Evolutionary conservation across 2,797 vertebrate genomes (phyloP).

Genomic region (Lindbergichthys nudifrons): DNA sequence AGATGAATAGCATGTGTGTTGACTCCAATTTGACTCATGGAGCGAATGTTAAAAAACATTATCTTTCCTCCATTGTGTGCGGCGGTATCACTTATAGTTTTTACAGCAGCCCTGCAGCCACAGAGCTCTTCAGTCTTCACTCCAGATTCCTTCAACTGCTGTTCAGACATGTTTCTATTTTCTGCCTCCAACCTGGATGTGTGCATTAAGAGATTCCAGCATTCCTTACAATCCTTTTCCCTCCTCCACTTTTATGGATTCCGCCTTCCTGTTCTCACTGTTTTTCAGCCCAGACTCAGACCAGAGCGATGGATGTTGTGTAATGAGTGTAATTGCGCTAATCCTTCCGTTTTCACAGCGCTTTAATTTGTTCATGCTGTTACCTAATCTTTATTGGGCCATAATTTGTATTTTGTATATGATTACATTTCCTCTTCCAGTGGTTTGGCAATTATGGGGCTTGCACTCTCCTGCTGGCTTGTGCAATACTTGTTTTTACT

Average conservation of each 20-base stretch:
- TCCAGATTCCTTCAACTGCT: slow-evolving; percentile 69
- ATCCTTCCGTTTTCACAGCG: slow-evolving; percentile 80
- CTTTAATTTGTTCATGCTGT: slow-evolving; percentile 81
- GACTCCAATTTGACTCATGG: slow-evolving; percentile 48
- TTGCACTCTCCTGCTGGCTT: slow-evolving; percentile 62
- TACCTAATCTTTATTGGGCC: slow-evolving; percentile 80
- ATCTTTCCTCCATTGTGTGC: slow-evolving; percentile 66
- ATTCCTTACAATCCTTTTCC: slow-evolving; percentile 75
- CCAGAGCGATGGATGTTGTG: slow-evolving; percentile 77
- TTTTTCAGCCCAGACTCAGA: slow-evolving; percentile 66
- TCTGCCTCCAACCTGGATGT: slow-evolving; percentile 72
- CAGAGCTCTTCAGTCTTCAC: slow-evolving; percentile 61
- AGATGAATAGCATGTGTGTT: slow-evolving; percentile 47
- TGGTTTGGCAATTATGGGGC: slow-evolving; percentile 70
- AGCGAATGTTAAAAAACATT: slow-evolving; percentile 70
- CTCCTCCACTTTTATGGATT: slow-evolving; percentile 69
- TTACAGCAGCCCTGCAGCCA: slow-evolving; percentile 69
- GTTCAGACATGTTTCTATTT: slow-evolving; percentile 84
- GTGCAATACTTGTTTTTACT: slow-evolving; percentile 56
- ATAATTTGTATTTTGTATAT: slow-evolving; percentile 81
- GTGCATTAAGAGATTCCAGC: slow-evolving; percentile 79
- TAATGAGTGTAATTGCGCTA: slow-evolving; percentile 81
- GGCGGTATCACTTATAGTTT: slow-evolving; percentile 62
- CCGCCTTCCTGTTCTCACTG: slow-evolving; percentile 66
- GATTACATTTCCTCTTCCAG: slow-evolving; percentile 78